Percentiles rank a stretch among this genome's conserved stretches.
phyloP scores from a whole-genome alignment of 2,888 invertebrate species.

The Ophion slaviceki region DNA sequence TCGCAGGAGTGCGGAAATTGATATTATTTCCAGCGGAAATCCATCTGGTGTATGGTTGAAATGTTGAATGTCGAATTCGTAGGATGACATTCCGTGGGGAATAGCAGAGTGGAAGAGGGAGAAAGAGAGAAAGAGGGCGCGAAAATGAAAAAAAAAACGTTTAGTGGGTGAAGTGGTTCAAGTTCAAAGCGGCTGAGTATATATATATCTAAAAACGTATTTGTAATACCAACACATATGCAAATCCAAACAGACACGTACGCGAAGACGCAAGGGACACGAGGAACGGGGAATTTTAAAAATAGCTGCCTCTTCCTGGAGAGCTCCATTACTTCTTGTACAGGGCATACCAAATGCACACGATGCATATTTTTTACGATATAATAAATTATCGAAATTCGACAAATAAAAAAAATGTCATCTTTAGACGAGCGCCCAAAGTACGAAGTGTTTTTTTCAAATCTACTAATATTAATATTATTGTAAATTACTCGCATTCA shows the following conservation, averaged over 20 bases:
- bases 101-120: conserved; percentile 17
- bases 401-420: background rate
- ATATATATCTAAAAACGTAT: conserved; percentile 9
- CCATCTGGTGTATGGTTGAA: conserved; percentile 2
- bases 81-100: conserved; percentile 40
- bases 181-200: conserved; percentile 45
- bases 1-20: conserved; percentile 24
- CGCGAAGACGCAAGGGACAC: conserved; percentile 23
- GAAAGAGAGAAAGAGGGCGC: background rate
- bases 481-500: too few species aligned
- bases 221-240: background rate
- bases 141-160: conserved; percentile 33
- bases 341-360: conserved; percentile 15
- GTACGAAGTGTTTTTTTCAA: too few species aligned
- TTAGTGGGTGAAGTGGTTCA: conserved; percentile 45
- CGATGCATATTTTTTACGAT: background rate
- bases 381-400: background rate
- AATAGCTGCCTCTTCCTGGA: conserved; percentile 25
- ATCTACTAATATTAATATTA: too few species aligned
- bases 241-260: background rate
- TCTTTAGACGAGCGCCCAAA: background rate
- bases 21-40: conserved; percentile 38
- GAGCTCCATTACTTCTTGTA: conserved; percentile 7
- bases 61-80: conserved; percentile 39
- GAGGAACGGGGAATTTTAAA: conserved; percentile 32